Percentiles rank a stretch among this genome's conserved stretches.
phyloP scores from a whole-genome alignment of 2,113 vertebrate species.

The Eleginops maclovinus region DNA sequence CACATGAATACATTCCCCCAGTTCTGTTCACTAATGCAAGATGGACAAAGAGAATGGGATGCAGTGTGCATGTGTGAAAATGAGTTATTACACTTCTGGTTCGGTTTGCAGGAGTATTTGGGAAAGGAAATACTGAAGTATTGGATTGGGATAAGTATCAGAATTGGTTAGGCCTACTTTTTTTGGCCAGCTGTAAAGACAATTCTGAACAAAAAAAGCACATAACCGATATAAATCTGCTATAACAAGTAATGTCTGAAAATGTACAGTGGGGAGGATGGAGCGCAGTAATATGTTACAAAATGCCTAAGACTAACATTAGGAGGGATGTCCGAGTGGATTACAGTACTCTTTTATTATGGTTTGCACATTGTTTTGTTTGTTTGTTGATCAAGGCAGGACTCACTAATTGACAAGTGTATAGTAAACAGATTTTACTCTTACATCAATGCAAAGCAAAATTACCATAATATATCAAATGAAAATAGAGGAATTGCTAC shows the following conservation, averaged over 20 bases:
- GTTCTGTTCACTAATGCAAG: too few relatives aligned
- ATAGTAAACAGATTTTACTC: background rate
- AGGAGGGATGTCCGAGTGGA: too few relatives aligned
- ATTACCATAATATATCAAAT: background rate
- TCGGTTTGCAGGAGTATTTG: too few relatives aligned
- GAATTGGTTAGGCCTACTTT: background rate
- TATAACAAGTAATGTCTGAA: background rate
- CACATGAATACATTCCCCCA: too few relatives aligned
- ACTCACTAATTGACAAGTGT: background rate
- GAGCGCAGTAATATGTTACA: background rate
- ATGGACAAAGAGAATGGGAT: too few relatives aligned
- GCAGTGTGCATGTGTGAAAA: too few relatives aligned
- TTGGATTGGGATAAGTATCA: too few relatives aligned
- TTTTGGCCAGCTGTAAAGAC: background rate
- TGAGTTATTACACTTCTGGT: too few relatives aligned
- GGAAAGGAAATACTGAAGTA: background rate
- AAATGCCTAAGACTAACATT: too few relatives aligned
- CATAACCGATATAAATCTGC: background rate
- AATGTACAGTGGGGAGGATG: background rate
- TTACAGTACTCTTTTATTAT: background rate
- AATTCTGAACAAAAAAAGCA: background rate
- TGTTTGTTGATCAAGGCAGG: background rate
- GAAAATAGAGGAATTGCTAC: background rate
- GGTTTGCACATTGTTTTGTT: constrained; percentile 2
- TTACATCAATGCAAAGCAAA: background rate